Base-by-base conservation (phyloP, 2,797 vertebrate species). In the Anas capensis region DNA sequence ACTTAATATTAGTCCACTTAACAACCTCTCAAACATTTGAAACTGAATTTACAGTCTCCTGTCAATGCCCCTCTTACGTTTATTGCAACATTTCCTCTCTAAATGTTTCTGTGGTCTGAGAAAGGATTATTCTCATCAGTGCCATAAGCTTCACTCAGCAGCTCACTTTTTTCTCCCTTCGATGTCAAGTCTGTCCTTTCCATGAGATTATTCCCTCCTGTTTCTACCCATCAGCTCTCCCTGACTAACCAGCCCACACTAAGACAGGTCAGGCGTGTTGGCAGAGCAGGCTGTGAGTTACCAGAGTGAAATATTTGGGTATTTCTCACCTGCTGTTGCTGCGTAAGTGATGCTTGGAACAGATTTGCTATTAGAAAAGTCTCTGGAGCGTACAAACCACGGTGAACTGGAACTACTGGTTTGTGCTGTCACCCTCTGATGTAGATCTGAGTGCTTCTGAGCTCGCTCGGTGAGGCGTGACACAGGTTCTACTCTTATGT, bases 1-100 rank as follows among this genome's bases (percentile, higher is more conserved):
- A 84, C 88, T 91, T 88, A 72, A 94, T 92, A 88, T 85, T 75
- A 27, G 81, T 87, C 86, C 76, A 96, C 83, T 84, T 93, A 97
- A 95, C 62, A 83, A 91, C 46, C 80, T 91, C 57, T 92, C 73
- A 71, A 94, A 95, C 34, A 89, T 94, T 95, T 80, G 64, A 56
- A 93, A 95, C 53, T 69, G 68, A 96, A 95, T 97, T 92, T 96
- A 51, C 49, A 87, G 48, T 72, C 73, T 96, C 57, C 81, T 58
- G 49, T 78, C 83, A 88, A n/a, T 85, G 51, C 29, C 19, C 80
- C 62, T 93, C 49, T 86, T 71, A 88, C 34, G 68, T 91, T 95
- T 96, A 92, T 85, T 87, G 83, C 38, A 96, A 80, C 64, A 73
- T 82, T 91, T 93, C 79, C 79, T 92, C 90, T 88, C 75, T 84